These are phyloP conservation scores for Drosophila ironensis DNA, from an alignment of 1,140 invertebrate species.

Conservation along the genomic window DNA sequence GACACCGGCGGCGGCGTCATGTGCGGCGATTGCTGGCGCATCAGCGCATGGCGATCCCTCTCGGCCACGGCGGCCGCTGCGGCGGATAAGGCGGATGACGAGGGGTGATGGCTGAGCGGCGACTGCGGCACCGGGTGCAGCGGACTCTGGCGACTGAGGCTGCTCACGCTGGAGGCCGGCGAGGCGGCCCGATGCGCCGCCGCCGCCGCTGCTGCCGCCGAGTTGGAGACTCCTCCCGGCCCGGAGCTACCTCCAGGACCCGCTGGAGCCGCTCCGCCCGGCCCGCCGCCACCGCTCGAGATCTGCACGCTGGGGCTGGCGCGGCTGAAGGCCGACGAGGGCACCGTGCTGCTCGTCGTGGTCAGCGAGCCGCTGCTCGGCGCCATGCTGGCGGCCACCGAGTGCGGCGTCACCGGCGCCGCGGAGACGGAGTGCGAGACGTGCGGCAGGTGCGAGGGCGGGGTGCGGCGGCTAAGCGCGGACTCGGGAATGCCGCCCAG, in stretches of 20 bases:
- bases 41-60: slow-evolving; percentile 78
- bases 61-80: slow-evolving; percentile 77
- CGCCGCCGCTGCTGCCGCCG: slow-evolving; percentile 58
- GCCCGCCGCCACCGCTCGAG: slow-evolving; percentile 34
- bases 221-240: slow-evolving; percentile 50
- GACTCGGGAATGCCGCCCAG: slow-evolving; percentile 72
- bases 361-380: slow-evolving; percentile 17
- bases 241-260: slow-evolving; percentile 53
- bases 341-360: slow-evolving; percentile 75
- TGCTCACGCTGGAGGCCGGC: slow-evolving; percentile 73
- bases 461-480: slow-evolving; percentile 71
- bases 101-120: slow-evolving; percentile 75
- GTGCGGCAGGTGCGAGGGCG: slow-evolving; percentile 69
- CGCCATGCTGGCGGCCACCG: slow-evolving; percentile 54
- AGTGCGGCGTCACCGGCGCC: slow-evolving; percentile 59
- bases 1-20: slow-evolving; percentile 82
- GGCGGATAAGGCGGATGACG: slow-evolving; percentile 72
- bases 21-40: slow-evolving; percentile 81
- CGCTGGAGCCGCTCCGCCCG: slow-evolving; percentile 28
- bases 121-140: slow-evolving; percentile 78
- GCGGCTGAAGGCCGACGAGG: slow-evolving; percentile 81
- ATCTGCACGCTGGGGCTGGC: slow-evolving; percentile 81
- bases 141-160: slow-evolving; percentile 77
- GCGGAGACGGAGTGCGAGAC: slow-evolving; percentile 54
- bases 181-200: slow-evolving; percentile 76